Percentiles rank a stretch among this genome's conserved stretches.
Evolutionary conservation across 2,888 invertebrate species (phyloP).

Genomic region (Carabus problematicus): DNA sequence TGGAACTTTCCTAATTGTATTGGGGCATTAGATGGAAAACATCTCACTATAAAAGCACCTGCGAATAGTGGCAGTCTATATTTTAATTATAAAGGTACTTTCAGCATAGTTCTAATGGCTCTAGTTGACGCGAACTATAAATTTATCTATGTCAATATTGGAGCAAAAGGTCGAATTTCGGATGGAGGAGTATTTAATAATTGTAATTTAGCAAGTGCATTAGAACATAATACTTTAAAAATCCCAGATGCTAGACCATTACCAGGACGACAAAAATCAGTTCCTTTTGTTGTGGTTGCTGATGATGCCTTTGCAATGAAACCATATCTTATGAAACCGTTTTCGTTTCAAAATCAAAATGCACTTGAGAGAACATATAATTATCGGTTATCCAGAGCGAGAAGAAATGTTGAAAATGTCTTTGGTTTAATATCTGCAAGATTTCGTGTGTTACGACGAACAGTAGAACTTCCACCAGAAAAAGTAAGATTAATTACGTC

Average conservation of each 20-base stretch:
- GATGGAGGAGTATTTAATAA: neutral
- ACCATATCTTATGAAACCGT: conserved; percentile 1
- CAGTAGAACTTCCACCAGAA: too few relatives aligned
- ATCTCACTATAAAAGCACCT: neutral
- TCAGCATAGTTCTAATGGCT: neutral
- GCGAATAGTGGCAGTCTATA: neutral
- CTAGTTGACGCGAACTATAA: neutral
- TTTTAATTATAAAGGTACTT: neutral
- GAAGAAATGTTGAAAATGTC: too few relatives aligned
- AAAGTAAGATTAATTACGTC: too few relatives aligned
- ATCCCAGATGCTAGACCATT: neutral
- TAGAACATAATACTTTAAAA: neutral
- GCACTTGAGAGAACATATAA: neutral
- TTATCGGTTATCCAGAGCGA: neutral
- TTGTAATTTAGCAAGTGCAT: neutral
- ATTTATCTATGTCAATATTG: conserved; percentile 1
- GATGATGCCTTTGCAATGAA: neutral
- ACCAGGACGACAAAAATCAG: neutral
- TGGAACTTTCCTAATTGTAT: neutral
- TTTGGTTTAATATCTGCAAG: too few relatives aligned
- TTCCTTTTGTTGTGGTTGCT: neutral
- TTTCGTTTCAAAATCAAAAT: neutral
- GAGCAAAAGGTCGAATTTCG: neutral
- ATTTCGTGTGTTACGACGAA: too few relatives aligned
- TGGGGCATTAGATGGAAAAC: neutral